Conservation (phyloP, 2,113 vertebrate species). For the Syrmaticus mikado region DNA sequence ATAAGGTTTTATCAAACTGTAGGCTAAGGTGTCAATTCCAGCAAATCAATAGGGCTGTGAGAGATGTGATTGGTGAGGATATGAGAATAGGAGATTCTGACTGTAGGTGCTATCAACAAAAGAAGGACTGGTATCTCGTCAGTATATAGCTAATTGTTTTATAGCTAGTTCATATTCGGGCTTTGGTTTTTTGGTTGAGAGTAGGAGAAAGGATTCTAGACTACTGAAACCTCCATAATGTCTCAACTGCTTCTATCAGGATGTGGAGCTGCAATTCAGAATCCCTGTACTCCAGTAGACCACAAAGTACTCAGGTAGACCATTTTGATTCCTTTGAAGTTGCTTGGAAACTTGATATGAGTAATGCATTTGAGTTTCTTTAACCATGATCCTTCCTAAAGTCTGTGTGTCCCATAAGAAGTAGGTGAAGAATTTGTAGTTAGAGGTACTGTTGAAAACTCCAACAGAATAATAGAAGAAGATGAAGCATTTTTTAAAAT, state of each 20-base stretch:
- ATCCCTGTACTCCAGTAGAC: neutral
- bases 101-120: neutral
- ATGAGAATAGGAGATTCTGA: neutral
- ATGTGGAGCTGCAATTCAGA: neutral
- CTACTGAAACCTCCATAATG: neutral
- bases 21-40: neutral
- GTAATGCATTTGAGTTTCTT: neutral
- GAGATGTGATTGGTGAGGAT: rapidly evolving
- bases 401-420: neutral
- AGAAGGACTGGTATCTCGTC: neutral
- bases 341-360: neutral
- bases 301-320: neutral
- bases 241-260: neutral
- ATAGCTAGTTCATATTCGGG: neutral
- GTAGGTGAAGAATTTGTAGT: neutral
- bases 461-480: neutral
- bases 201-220: neutral
- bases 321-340: neutral
- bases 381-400: neutral
- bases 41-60: rapidly evolving
- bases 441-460: neutral
- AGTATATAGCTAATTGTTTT: neutral
- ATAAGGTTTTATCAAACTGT: neutral
- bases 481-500: neutral
- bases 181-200: neutral